Percentiles rank a stretch among this genome's conserved stretches.
These are phyloP conservation scores for Rhimphoctona megacephalus DNA, from an alignment of 2,888 invertebrate species.

Conservation along the genomic window DNA sequence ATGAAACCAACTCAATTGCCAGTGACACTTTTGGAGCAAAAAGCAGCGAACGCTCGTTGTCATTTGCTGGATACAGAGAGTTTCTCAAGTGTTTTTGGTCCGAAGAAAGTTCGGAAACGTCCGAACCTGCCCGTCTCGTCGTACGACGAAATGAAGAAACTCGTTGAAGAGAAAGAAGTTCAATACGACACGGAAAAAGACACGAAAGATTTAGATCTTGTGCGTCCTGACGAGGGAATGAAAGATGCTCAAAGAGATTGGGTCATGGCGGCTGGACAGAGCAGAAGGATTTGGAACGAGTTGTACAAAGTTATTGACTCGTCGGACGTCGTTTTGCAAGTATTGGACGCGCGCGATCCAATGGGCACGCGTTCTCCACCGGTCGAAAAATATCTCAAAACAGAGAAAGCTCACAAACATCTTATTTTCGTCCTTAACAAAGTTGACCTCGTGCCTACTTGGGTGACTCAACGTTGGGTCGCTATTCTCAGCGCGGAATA, in stretches of 20 bases:
- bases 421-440: constrained; percentile 98
- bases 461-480: constrained; percentile 99
- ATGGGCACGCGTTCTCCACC: constrained; percentile 97
- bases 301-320: constrained; percentile 99
- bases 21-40: constrained; percentile 96
- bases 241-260: constrained; percentile 94
- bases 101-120: constrained; percentile 95
- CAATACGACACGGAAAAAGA: constrained; percentile 92
- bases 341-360: constrained; percentile 98
- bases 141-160: constrained; percentile 91
- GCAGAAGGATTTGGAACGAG: constrained; percentile 99
- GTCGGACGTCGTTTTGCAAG: constrained; percentile 98
- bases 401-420: constrained; percentile 98
- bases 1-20: constrained; percentile 98
- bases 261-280: constrained; percentile 98
- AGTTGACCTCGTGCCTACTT: constrained; percentile 97
- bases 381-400: constrained; percentile 94
- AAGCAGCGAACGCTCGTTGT: constrained; percentile 94
- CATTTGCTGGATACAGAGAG: constrained; percentile 98
- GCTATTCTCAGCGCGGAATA: constrained; percentile 96
- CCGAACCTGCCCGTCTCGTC: constrained; percentile 92
- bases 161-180: constrained; percentile 90
- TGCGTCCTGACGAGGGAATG: constrained; percentile 92
- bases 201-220: constrained; percentile 91
- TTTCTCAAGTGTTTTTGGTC: constrained; percentile 97